Evolutionary conservation across 2,888 invertebrate species (phyloP).

Genomic region (Leptogaster cylindrica): DNA sequence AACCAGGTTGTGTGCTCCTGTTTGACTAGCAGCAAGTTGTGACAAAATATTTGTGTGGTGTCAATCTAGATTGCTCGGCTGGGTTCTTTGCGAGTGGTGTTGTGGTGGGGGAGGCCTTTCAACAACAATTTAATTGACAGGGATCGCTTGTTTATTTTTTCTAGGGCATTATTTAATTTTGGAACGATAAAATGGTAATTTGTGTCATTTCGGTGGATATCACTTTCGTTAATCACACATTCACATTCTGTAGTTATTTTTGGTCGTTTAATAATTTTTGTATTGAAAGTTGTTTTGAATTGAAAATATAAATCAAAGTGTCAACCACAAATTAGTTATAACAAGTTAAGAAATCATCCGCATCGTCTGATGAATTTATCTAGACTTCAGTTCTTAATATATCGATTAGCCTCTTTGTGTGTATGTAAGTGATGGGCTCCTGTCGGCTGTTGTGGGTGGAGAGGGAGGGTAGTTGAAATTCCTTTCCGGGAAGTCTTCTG

Average conservation of each 20-base stretch:
- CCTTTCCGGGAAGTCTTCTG: constrained; percentile 7
- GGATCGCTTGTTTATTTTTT: constrained; percentile 40
- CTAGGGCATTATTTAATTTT: constrained; percentile 42
- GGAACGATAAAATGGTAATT: background rate
- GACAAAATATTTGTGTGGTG: constrained; percentile 25
- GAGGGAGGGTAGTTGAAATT: background rate
- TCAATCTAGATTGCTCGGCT: background rate
- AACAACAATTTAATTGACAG: constrained; percentile 32
- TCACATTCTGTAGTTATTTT: too few relatives aligned
- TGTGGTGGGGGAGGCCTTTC: background rate
- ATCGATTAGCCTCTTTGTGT: constrained; percentile 30
- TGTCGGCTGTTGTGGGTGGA: too few relatives aligned
- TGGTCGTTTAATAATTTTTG: background rate
- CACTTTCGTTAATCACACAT: too few relatives aligned
- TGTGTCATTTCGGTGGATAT: background rate
- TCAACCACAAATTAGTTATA: constrained; percentile 29
- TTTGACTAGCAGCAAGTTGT: too few relatives aligned
- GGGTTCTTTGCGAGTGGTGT: too few relatives aligned
- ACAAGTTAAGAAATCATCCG: constrained; percentile 13
- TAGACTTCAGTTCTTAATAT: constrained; percentile 20
- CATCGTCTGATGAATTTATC: constrained; percentile 29
- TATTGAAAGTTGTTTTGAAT: background rate
- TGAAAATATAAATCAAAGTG: constrained; percentile 26
- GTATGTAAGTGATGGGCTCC: constrained; percentile 22
- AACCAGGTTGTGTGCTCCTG: background rate